phyloP scores from a whole-genome alignment of 2,888 invertebrate genomes.

The Coremacera marginata region DNA sequence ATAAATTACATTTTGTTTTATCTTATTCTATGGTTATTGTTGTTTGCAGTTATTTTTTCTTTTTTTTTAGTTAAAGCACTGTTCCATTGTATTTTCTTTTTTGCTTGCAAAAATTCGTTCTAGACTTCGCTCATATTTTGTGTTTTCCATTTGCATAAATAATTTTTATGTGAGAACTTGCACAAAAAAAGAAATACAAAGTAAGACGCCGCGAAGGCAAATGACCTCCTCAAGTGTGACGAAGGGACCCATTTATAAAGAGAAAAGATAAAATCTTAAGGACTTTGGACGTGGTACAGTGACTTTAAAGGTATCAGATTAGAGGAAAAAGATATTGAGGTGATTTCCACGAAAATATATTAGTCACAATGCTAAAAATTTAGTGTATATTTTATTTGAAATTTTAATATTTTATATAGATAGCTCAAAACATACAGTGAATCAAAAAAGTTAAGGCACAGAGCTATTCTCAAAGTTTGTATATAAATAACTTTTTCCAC shows the following conservation, averaged over 20 bases:
- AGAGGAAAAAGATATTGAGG: too few species aligned
- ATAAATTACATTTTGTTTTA: too few species aligned
- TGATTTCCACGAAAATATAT: too few species aligned
- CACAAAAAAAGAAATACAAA: neutral
- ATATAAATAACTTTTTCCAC: too few species aligned
- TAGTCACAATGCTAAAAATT: too few species aligned
- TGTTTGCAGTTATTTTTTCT: neutral
- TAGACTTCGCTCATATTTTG: neutral
- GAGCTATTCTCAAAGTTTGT: too few species aligned
- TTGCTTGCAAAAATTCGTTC: neutral
- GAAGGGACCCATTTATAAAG: conserved; percentile 11
- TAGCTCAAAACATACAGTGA: too few species aligned
- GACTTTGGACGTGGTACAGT: neutral
- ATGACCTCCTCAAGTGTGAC: conserved; percentile 13
- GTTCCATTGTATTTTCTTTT: neutral
- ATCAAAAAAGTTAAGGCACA: too few species aligned
- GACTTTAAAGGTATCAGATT: too few species aligned
- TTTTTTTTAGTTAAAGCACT: too few species aligned
- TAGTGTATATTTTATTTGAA: too few species aligned
- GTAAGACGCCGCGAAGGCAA: neutral
- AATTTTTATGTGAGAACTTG: conserved; percentile 1
- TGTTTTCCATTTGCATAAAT: conserved; percentile 15
- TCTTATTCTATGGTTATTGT: neutral
- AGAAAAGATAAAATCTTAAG: neutral
- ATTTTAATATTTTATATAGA: too few species aligned